phyloP scores from a whole-genome alignment of 2,888 invertebrate species.

The Iphiclides podalirius region DNA sequence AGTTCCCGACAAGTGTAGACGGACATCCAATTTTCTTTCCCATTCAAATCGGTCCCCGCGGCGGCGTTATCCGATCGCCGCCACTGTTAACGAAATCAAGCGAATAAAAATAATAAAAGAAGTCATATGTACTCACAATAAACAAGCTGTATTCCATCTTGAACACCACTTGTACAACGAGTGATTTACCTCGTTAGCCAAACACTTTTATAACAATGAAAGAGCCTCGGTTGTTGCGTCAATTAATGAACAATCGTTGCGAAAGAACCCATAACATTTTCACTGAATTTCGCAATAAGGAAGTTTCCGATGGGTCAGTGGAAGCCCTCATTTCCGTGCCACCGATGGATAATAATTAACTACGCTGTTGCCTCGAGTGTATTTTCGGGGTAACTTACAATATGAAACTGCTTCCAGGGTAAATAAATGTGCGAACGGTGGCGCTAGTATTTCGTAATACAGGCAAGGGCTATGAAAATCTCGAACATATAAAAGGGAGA shows the following conservation, averaged over 20 bases:
- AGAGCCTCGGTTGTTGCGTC: background rate
- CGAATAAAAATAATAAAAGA: too few species aligned
- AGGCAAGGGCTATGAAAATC: too few species aligned
- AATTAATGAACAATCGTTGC: conserved; percentile 9
- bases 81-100: too few species aligned
- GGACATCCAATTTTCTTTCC: too few species aligned
- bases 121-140: conserved; percentile 18
- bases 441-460: too few species aligned
- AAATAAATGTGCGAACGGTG: too few species aligned
- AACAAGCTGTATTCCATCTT: conserved; percentile 15
- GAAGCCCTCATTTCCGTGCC: background rate
- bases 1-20: too few species aligned
- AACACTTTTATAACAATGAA: conserved; percentile 8
- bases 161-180: background rate
- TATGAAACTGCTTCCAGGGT: too few species aligned
- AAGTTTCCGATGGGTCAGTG: background rate
- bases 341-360: background rate
- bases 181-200: background rate
- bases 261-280: too few species aligned
- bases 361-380: background rate
- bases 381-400: background rate
- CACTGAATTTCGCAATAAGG: conserved; percentile 6
- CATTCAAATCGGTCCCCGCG: too few species aligned
- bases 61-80: too few species aligned
- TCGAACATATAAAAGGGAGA: too few species aligned